Base-by-base conservation (phyloP, 64 coral and sea anemone species). In the Anthopleura sola region DNA sequence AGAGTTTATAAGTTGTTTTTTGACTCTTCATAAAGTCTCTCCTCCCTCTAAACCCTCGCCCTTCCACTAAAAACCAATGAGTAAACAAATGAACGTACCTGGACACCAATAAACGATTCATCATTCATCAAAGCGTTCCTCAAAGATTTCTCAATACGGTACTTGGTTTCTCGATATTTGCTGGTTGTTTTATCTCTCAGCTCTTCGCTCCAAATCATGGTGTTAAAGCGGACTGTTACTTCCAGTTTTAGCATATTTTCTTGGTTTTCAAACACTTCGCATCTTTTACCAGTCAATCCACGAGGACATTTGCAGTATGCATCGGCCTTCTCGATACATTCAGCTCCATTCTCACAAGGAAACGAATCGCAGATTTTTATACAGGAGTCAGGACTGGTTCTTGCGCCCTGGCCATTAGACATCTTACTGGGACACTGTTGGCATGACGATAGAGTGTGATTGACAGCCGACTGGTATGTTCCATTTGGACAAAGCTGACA, bases 331-430 rank as follows among this genome's bases (percentile, higher is more conserved):
- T 83, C 82, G 3, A 36, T 33, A 33, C 82, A 83, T 7, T 83
- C 82, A 23, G 13, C 82, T 56, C 82, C 82, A 18, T 79, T 79
- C 26, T 83, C 50, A 49, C 82, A 83, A 6, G 82, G 82, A 33
- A 83, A 83, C 7, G 20, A 8, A 31, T 83, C 82, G 23, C 82
- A 83, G 13, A 50, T 13, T 18, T 60, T 56, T 2, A 16, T 26
- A 38, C 82, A 83, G n/a, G 21, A 19, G 21, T 29, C n/a, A 1
- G 1, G 8, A 19, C 31, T 55, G 18, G 7, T 83, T n/a, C n/a
- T n/a, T 36, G 82, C 51, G 0, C 82, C 82, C 36, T 19, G 28
- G 3, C 6, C 34, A 0, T 5, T 83, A 2, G 82, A 54, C n/a
- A 28, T 28, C 5, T 56, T 56, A 60, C 82, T 83, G 8, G 28